phyloP scores from a whole-genome alignment of 2,797 vertebrate species.

The Arremon brunneinucha region DNA sequence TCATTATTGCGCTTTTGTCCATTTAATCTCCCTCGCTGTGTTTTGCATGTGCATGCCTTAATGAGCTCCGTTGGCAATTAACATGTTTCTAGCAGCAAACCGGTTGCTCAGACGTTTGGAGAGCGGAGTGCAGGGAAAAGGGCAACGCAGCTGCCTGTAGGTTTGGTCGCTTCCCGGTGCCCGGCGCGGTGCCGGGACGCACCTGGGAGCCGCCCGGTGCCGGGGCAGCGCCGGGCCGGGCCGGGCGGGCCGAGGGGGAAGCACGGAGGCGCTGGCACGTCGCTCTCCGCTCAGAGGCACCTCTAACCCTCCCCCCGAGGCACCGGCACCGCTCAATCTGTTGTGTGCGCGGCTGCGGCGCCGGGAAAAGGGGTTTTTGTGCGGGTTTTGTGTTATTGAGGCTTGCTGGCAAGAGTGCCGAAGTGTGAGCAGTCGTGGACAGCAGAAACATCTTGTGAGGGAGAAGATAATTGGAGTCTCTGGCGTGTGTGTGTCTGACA shows the following conservation, averaged over 20 bases:
- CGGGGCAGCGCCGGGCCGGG: neutral
- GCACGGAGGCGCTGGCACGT: conserved; percentile 67
- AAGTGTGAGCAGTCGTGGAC: conserved; percentile 82
- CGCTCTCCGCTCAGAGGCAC: conserved; percentile 58
- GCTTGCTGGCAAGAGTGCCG: conserved; percentile 80
- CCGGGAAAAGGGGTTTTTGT: conserved; percentile 60
- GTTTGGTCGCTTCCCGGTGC: conserved; percentile 82
- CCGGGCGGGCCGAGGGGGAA: conserved; percentile 16
- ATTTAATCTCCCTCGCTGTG: conserved; percentile 87
- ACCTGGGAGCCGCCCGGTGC: conserved; percentile 53
- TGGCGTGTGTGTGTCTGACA: conserved; percentile 78
- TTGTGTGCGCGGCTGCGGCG: conserved; percentile 76
- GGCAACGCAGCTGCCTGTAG: conserved; percentile 86
- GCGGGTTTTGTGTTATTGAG: conserved; percentile 68
- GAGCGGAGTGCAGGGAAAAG: conserved; percentile 92
- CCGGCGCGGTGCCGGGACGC: conserved; percentile 6
- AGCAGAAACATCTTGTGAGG: conserved; percentile 82
- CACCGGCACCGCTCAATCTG: conserved; percentile 78
- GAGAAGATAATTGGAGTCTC: conserved; percentile 80
- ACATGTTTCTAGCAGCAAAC: conserved; percentile 93
- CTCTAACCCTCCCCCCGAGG: conserved; percentile 71
- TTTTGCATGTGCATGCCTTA: conserved; percentile 89
- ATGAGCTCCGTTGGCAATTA: conserved; percentile 95
- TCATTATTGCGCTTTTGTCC: conserved; percentile 92
- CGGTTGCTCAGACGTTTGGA: conserved; percentile 93